Conservation (phyloP, 2,888 invertebrate genomes). For the Polietes domitor region DNA sequence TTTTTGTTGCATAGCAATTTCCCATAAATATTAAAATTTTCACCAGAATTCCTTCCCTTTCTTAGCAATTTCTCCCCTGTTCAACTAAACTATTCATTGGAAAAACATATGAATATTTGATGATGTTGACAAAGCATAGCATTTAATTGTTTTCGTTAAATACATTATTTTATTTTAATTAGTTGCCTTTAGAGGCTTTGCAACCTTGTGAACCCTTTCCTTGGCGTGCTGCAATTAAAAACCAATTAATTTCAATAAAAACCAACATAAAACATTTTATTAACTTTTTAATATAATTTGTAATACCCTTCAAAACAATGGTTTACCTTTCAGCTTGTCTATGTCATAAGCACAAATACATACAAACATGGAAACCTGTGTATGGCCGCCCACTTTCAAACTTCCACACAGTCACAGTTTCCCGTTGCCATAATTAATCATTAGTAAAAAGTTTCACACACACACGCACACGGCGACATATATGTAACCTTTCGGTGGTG, state of each 20-base stretch:
- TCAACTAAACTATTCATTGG: too few relatives aligned
- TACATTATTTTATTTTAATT: too few relatives aligned
- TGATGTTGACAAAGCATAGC: too few relatives aligned
- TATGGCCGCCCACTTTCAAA: neutral
- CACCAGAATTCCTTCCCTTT: too few relatives aligned
- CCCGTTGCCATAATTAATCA: constrained; percentile 26
- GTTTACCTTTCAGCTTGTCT: neutral
- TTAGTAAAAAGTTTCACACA: neutral
- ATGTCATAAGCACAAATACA: neutral
- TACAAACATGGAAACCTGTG: neutral
- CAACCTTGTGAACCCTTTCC: too few relatives aligned
- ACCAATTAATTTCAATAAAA: constrained; percentile 18
- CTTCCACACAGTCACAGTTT: neutral
- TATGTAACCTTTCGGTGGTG: neutral
- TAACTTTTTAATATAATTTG: constrained; percentile 24
- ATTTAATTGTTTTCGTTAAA: too few relatives aligned
- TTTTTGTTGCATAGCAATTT: too few relatives aligned
- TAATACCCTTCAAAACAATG: constrained; percentile 3
- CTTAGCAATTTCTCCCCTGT: too few relatives aligned
- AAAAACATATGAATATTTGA: too few relatives aligned
- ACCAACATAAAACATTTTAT: constrained; percentile 5
- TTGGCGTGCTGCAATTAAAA: neutral
- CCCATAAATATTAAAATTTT: too few relatives aligned
- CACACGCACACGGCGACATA: neutral
- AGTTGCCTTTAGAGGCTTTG: too few relatives aligned